Evolutionary conservation across 2,113 vertebrate species (phyloP).

Genomic region (Rousettus leschenaultii): DNA sequence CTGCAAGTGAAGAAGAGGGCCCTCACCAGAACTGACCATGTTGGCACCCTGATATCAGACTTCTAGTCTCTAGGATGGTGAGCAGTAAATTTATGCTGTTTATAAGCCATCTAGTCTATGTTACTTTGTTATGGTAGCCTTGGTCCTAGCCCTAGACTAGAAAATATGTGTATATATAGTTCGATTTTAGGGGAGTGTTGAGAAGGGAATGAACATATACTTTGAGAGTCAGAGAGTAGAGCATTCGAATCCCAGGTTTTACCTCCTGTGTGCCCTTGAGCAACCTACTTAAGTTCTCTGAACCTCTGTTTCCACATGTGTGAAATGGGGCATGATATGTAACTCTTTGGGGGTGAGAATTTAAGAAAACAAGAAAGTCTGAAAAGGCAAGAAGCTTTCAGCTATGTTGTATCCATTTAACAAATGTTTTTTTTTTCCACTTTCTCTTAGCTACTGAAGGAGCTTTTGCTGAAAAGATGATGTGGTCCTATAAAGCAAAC

Average conservation of each 20-base stretch:
- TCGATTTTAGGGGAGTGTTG: background rate
- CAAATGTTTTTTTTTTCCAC: background rate
- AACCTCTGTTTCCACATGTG: background rate
- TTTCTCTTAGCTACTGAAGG: background rate
- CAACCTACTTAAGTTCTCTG: background rate
- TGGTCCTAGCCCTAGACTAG: background rate
- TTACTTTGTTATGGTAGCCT: background rate
- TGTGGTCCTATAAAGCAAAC: background rate
- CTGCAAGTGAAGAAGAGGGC: background rate
- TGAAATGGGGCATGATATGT: background rate
- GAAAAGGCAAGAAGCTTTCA: background rate
- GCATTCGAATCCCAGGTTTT: background rate
- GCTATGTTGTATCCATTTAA: background rate
- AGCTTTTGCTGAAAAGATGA: background rate
- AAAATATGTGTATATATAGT: background rate
- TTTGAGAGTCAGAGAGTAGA: too few species aligned
- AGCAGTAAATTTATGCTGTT: too few species aligned
- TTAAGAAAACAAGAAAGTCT: background rate
- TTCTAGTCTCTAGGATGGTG: too few species aligned
- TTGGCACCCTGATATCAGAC: background rate
- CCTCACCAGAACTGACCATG: background rate
- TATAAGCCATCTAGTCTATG: too few species aligned
- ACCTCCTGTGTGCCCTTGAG: background rate
- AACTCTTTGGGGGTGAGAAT: background rate
- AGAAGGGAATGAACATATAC: background rate